Evolutionary conservation across 2,888 invertebrate species (phyloP).

Genomic region (Drosophila tripunctata): DNA sequence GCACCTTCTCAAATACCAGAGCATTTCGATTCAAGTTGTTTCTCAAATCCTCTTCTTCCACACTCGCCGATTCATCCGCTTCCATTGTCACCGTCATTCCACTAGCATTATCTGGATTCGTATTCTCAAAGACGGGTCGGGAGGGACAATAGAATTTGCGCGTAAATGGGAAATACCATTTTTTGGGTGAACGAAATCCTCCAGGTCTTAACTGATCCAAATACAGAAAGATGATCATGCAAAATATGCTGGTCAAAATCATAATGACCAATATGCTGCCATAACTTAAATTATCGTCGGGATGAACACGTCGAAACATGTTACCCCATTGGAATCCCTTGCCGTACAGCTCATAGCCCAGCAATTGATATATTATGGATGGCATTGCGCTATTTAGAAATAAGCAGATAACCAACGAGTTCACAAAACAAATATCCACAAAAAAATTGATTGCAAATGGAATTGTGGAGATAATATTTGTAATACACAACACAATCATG

Average conservation of each 20-base stretch:
- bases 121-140: accelerated
- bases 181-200: conserved; percentile 90
- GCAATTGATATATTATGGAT: conserved; percentile 23
- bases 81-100: too few relatives aligned
- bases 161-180: conserved; percentile 91
- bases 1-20: conserved; percentile 46
- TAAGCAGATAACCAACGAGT: background rate
- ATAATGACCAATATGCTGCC: conserved; percentile 89
- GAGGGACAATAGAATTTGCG: conserved; percentile 85
- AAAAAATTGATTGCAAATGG: conserved; percentile 85
- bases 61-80: background rate
- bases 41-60: background rate
- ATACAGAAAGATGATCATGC: conserved; percentile 91
- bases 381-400: conserved; percentile 54
- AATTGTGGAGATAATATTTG: conserved; percentile 89
- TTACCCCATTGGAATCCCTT: conserved; percentile 85
- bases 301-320: conserved; percentile 86
- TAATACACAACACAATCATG: conserved; percentile 88
- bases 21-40: background rate
- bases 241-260: conserved; percentile 82
- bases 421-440: accelerated
- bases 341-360: conserved; percentile 79
- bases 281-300: conserved; percentile 87
- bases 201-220: conserved; percentile 93
- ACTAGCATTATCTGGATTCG: too few relatives aligned